These are phyloP conservation scores for Drosophila simulans DNA, from an alignment of 1,140 invertebrate genomes.

Conservation along the genomic window DNA sequence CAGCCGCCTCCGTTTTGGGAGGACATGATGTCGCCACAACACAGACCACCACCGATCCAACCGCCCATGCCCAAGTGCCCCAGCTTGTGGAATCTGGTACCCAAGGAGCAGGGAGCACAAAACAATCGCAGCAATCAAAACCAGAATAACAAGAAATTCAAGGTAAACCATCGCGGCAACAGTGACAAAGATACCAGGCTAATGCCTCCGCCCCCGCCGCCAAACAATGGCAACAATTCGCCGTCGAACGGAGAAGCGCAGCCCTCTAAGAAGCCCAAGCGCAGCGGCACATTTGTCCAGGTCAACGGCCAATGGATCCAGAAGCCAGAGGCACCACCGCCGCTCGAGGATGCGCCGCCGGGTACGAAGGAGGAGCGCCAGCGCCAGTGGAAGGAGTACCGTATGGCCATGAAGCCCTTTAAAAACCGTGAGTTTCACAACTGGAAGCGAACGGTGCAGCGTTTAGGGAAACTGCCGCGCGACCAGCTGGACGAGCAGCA, in stretches of 20 bases:
- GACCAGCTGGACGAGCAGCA: slow-evolving; percentile 70
- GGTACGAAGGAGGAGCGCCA: slow-evolving; percentile 73
- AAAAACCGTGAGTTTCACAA: slow-evolving; percentile 80
- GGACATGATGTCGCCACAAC: slow-evolving; percentile 70
- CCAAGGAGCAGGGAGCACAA: slow-evolving; percentile 46
- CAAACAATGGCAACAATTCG: slow-evolving; percentile 8
- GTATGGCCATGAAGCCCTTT: slow-evolving; percentile 78
- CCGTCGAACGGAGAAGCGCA: slow-evolving; percentile 15
- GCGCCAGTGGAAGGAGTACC: slow-evolving; percentile 73
- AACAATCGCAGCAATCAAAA: slow-evolving; percentile 21
- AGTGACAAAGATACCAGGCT: slow-evolving; percentile 37
- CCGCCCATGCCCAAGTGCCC: slow-evolving; percentile 75
- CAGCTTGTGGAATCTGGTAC: slow-evolving; percentile 65
- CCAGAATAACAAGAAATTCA: slow-evolving; percentile 48
- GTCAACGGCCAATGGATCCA: slow-evolving; percentile 68
- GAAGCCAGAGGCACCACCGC: slow-evolving; percentile 63
- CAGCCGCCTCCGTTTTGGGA: slow-evolving; percentile 74
- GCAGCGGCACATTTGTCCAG: slow-evolving; percentile 53
- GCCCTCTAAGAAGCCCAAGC: slow-evolving; percentile 58
- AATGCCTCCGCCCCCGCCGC: slow-evolving; percentile 64
- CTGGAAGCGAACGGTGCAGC: slow-evolving; percentile 72
- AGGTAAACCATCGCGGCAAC: slow-evolving; percentile 24
- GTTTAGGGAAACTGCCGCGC: slow-evolving; percentile 65
- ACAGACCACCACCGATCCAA: slow-evolving; percentile 60
- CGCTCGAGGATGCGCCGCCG: slow-evolving; percentile 56